phyloP scores from a whole-genome alignment of 2,113 vertebrate genomes.

The Syngnathus scovelli region DNA sequence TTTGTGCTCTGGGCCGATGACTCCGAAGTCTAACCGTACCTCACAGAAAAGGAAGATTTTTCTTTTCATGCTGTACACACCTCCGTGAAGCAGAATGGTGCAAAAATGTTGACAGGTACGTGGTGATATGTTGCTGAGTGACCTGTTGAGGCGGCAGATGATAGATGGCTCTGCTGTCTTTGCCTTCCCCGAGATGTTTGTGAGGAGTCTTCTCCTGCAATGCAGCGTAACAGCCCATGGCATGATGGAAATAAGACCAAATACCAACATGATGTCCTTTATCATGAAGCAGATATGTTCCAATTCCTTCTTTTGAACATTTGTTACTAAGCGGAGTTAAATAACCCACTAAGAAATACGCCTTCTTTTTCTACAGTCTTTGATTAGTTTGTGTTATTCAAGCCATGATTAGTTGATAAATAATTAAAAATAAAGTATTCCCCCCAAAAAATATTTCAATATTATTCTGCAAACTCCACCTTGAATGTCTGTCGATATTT shows the following conservation, averaged over 20 bases:
- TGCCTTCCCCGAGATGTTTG: not conserved
- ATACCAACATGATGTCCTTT: no score
- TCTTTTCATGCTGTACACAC: conserved; percentile 7
- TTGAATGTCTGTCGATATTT: no score
- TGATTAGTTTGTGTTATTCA: no score
- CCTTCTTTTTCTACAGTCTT: no score
- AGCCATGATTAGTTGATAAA: no score
- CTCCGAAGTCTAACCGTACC: conserved; percentile 48
- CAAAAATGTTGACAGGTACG: conserved; percentile 41
- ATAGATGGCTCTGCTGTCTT: conserved; percentile 36
- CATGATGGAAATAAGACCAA: not conserved
- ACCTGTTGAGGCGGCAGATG: conserved; percentile 41
- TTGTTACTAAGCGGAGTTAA: no score
- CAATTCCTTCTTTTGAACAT: no score
- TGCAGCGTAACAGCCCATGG: not conserved
- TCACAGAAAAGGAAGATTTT: conserved; percentile 41
- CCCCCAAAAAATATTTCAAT: no score
- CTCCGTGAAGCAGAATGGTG: conserved; percentile 38
- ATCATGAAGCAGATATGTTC: no score
- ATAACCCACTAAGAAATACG: no score
- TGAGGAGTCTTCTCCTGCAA: not conserved
- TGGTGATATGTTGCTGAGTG: conserved; percentile 5
- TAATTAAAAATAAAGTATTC: no score
- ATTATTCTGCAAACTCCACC: no score
- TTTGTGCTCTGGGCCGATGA: conserved; percentile 50